These are phyloP conservation scores for Microctenopoma stevenorrisi DNA, from an alignment of 2,797 vertebrate genomes.

Conservation along the genomic window DNA sequence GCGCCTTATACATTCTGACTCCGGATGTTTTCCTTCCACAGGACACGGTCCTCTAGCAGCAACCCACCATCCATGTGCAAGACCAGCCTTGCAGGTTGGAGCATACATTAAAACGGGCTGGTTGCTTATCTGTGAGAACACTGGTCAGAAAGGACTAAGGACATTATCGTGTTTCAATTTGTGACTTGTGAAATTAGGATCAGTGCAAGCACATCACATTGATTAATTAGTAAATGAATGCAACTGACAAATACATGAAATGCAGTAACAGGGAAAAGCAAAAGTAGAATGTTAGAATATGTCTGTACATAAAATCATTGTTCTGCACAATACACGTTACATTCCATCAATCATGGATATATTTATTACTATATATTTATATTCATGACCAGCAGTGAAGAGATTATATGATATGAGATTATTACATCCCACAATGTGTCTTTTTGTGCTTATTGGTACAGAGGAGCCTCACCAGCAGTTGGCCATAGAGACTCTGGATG, in stretches of 20 bases:
- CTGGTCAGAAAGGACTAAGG: background rate
- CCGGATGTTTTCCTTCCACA: conserved; percentile 61
- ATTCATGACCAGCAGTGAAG: background rate
- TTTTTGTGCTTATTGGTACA: conserved; percentile 69
- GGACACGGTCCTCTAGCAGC: conserved; percentile 79
- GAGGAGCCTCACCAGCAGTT: conserved; percentile 91
- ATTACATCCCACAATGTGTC: conserved; percentile 18
- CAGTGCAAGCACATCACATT: background rate
- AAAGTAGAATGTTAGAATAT: background rate
- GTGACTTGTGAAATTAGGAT: conserved; percentile 11
- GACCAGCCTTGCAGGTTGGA: conserved; percentile 85
- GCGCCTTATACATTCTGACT: conserved; percentile 12
- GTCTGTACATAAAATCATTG: background rate
- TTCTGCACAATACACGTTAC: background rate
- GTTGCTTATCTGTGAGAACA: conserved; percentile 27
- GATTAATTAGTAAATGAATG: conserved; percentile 2
- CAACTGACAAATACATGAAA: conserved; percentile 10
- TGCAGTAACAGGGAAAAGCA: background rate
- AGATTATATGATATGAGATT: background rate
- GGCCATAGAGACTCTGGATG: conserved; percentile 91
- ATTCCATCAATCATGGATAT: background rate
- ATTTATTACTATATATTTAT: background rate
- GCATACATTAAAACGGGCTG: background rate
- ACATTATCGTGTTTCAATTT: conserved; percentile 11
- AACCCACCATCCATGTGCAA: conserved; percentile 85